Evolutionary conservation across 2,888 invertebrate species (phyloP), one percentile per base, ranked within the genome.

Genomic region (Pemphredon lugubris): DNA sequence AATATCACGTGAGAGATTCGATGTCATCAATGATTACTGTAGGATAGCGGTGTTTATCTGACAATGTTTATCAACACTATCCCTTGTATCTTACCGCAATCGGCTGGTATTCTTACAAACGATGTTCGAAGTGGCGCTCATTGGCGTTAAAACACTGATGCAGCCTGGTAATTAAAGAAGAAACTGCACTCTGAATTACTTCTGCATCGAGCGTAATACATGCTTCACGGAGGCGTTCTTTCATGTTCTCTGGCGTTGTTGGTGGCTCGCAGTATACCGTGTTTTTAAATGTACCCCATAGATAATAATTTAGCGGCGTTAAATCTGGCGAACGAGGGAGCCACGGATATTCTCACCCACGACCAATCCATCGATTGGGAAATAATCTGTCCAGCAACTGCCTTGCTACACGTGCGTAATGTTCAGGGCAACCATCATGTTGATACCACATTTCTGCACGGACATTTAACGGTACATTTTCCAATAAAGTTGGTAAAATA

Each of bases 281-380:
- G 11, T 32, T 5, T 13, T 50, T 50, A 34, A 34, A 34, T 50
- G 20, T 34, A 7, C n/a, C 34, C 23, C 21, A 44, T 34, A 11
- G 34, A 34, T 7, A 34, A n/a, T 34, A 34, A 2, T 34, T 11
- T 11, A 34, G 34, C 7, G 23, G 44, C 0, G 44, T 44, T n/a
- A 44, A 6, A 21, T 44, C 44, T 23, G 13, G 34, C 2, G 32
- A 50, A 26, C 13, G n/a, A 5, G 34, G n/a, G 6, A 18, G 53
- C 53, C 59, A 67, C 60, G 18, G 55, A 55, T 42, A 55, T 44
- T 55, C 6, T 32, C 13, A 23, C 23, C 30, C 23, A 42, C 54
- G n/a, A n/a, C n/a, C n/a, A n/a, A n/a, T n/a, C n/a, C n/a, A n/a
- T n/a, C n/a, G n/a, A n/a, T n/a, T n/a, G n/a, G n/a, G n/a, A n/a